Conservation (phyloP, 2,113 vertebrate genomes). For the Varanus komodoensis region DNA sequence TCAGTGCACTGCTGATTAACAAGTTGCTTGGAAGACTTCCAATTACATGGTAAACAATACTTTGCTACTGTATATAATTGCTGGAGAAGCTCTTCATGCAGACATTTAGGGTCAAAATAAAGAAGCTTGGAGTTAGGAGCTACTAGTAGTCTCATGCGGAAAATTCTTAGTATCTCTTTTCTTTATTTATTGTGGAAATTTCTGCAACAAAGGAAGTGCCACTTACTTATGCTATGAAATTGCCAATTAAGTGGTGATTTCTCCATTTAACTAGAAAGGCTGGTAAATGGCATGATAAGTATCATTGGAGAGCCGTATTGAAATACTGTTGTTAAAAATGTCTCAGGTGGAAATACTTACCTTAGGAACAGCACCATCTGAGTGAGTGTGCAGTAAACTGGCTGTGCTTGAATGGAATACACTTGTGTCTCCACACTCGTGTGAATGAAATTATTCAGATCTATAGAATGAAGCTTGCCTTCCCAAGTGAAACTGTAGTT, state of each 20-base stretch:
- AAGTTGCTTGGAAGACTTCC: neutral
- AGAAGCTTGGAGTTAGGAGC: conserved; percentile 26
- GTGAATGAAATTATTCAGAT: neutral
- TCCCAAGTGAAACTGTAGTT: neutral
- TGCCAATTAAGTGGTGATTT: neutral
- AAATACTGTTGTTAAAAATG: conserved; percentile 25
- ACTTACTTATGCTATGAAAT: neutral
- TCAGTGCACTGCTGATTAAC: neutral
- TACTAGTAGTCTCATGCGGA: neutral
- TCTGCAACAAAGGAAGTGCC: neutral
- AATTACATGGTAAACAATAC: too few species aligned
- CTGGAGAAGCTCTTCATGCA: too few species aligned
- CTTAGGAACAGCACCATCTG: neutral
- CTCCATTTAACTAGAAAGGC: neutral
- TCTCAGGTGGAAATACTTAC: conserved; percentile 48
- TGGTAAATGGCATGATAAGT: neutral
- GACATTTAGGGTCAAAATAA: neutral
- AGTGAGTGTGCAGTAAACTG: conserved; percentile 40
- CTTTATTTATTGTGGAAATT: neutral
- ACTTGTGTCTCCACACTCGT: conserved; percentile 7
- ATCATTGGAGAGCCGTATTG: neutral
- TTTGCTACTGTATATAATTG: too few species aligned
- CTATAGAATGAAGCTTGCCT: conserved; percentile 45
- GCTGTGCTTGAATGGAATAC: conserved; percentile 41
- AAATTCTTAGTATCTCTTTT: neutral